phyloP scores from a whole-genome alignment of 2,797 vertebrate species.

The Falco berigora region DNA sequence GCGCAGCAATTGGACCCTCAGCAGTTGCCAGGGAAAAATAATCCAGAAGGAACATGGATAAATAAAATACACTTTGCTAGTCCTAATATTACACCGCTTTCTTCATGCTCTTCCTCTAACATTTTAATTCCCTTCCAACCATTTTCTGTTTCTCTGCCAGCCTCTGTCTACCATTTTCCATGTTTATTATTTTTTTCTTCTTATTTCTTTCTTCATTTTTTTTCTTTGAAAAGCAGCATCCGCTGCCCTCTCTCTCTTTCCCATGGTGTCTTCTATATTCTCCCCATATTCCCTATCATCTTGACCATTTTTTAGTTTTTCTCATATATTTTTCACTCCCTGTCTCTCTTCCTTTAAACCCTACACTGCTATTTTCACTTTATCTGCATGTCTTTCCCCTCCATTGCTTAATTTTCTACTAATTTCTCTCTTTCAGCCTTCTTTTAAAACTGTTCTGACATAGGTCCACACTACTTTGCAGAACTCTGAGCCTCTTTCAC shows the following conservation, averaged over 20 bases:
- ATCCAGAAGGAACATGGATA: slow-evolving; percentile 21
- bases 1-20: not conserved
- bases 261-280: not conserved
- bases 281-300: not conserved
- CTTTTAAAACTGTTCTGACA: not conserved
- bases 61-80: slow-evolving; percentile 5
- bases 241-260: not conserved
- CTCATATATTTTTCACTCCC: not conserved
- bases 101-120: not conserved
- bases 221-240: not conserved
- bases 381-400: not conserved
- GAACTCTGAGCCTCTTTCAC: not conserved
- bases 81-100: not conserved
- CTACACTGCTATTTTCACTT: not conserved
- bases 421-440: not conserved
- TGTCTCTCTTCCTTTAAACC: not conserved
- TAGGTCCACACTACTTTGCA: not conserved
- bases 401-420: not conserved
- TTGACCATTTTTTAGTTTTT: not conserved
- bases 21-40: slow-evolving; percentile 13
- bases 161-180: not conserved
- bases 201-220: not conserved
- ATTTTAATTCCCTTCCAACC: not conserved
- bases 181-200: not conserved
- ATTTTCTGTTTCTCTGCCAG: not conserved